Evolutionary conservation across 2,888 invertebrate species (phyloP).

Genomic region (Cantharis flavilabris): DNA sequence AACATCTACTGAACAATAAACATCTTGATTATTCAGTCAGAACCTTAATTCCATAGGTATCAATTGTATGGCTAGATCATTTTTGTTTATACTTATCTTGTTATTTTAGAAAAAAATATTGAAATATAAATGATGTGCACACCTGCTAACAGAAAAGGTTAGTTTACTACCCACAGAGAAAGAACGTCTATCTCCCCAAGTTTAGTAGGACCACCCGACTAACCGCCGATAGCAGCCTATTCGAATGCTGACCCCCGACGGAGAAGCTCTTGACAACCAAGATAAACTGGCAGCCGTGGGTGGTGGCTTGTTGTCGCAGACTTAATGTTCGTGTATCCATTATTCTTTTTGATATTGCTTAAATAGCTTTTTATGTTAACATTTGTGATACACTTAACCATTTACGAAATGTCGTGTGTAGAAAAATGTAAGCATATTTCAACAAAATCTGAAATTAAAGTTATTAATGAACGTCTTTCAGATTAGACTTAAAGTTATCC

Average conservation of each 20-base stretch:
- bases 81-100: background rate
- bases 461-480: background rate
- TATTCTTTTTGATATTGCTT: conserved; percentile 46
- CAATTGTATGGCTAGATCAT: background rate
- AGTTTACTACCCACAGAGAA: conserved; percentile 43
- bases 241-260: conserved; percentile 47
- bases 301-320: conserved; percentile 55
- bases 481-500: background rate
- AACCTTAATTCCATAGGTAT: background rate
- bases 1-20: background rate
- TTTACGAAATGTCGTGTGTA: conserved; percentile 11
- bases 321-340: conserved; percentile 53
- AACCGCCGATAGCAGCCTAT: conserved; percentile 47
- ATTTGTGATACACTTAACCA: conserved; percentile 33
- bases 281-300: conserved; percentile 55
- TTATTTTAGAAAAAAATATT: background rate
- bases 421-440: background rate
- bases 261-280: conserved; percentile 49
- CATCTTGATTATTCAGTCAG: background rate
- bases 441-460: background rate
- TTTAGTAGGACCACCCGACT: conserved; percentile 49
- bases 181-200: conserved; percentile 44
- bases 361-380: conserved; percentile 28
- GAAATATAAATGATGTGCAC: conserved; percentile 19
- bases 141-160: conserved; percentile 42